These are phyloP conservation scores for Laspeyria flexula DNA, from an alignment of 2,888 invertebrate species.

Conservation along the genomic window DNA sequence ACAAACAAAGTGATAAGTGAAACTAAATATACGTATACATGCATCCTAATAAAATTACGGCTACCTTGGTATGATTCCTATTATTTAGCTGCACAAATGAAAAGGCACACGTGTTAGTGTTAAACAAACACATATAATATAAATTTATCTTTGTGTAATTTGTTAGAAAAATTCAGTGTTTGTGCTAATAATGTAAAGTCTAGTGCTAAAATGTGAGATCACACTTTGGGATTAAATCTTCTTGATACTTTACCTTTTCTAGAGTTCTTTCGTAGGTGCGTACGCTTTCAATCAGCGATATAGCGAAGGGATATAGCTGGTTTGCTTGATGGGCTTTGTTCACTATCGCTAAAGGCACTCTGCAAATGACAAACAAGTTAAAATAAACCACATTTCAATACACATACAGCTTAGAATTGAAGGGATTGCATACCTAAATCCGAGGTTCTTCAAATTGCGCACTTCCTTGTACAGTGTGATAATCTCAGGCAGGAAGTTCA, in stretches of 20 bases:
- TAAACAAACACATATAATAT: slow-evolving; percentile 38
- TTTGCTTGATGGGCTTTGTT: slow-evolving; percentile 99
- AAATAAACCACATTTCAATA: not conserved
- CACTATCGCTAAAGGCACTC: slow-evolving; percentile 98
- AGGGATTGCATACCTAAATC: slow-evolving; percentile 87
- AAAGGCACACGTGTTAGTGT: slow-evolving; percentile 81
- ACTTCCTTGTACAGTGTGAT: slow-evolving; percentile 99
- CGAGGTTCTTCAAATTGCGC: slow-evolving; percentile 97
- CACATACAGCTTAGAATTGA: not conserved
- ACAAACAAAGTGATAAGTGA: slow-evolving; percentile 36
- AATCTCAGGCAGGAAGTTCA: slow-evolving; percentile 99
- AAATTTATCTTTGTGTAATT: slow-evolving; percentile 20
- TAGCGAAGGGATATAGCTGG: slow-evolving; percentile 99
- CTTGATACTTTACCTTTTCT: slow-evolving; percentile 92
- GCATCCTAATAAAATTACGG: slow-evolving; percentile 59
- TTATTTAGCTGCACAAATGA: slow-evolving; percentile 87
- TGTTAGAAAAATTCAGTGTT: slow-evolving; percentile 37
- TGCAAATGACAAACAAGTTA: slow-evolving; percentile 45
- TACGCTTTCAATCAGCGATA: slow-evolving; percentile 98
- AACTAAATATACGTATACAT: slow-evolving; percentile 46
- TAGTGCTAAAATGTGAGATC: slow-evolving; percentile 61
- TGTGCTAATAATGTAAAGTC: slow-evolving; percentile 44
- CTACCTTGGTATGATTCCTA: slow-evolving; percentile 87
- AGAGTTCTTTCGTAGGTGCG: slow-evolving; percentile 98
- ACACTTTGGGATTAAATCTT: slow-evolving; percentile 14